Base-by-base conservation (phyloP, 2,797 vertebrate species). In the Enoplosus armatus region DNA sequence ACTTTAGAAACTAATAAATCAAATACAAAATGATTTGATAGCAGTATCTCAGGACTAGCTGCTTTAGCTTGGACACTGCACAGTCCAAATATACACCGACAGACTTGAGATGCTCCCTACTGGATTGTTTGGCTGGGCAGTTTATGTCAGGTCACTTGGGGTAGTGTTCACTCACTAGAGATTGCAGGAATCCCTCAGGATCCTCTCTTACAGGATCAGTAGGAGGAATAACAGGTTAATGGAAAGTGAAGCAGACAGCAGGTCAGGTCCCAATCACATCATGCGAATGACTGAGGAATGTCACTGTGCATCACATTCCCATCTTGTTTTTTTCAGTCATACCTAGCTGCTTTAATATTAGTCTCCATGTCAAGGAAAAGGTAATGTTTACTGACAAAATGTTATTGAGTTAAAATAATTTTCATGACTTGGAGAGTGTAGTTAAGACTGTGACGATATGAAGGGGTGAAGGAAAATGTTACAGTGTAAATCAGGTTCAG, bases 161-260 rank as follows among this genome's bases (percentile, higher is more conserved):
- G 22, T 54, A 18, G 7, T 69, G 41, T 70, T 59, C 78, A 51
- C 39, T 56, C 33, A 14, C 59, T 29, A 31, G 12, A 58, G 71
- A 75, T 41, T 60, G 31, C 50, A 55, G 68, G 43, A 77, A n/a
- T 75, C 48, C 26, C 65, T 54, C n/a, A 22, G 20, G 80, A 90
- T 87, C 62, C 60, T 69, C 55, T 76, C 20, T 81, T 69, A 74
- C 12, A 58, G 67, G 79, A 87, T 88, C 54, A 89, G 72, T 3
- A 35, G 54, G 22, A 48, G 45, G 50, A 86, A 79, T 54, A 83
- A 62, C 72, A 26, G 16, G 31, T 82, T 77, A 73, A 84, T 83
- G 50, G 41, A 84, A 62, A 80, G 47, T 1, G 7, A 59, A 62
- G 63, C 69, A 66, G 75, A 75, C 59, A 45, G 62, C 35, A 53